Evolutionary conservation across 1,140 invertebrate species (phyloP).

Genomic region (Drosophila quadrilineata): DNA sequence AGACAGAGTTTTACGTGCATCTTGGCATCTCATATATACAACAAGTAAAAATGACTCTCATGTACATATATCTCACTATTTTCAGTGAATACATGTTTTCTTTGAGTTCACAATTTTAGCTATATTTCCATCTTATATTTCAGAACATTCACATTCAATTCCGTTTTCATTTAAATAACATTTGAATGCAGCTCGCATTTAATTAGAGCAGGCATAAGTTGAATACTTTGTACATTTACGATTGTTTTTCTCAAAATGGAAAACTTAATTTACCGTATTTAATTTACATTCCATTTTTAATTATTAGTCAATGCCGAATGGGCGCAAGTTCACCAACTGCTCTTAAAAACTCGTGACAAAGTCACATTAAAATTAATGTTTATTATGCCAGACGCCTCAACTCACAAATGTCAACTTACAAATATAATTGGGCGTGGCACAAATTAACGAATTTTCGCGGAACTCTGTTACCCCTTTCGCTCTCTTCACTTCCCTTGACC

Average conservation of each 20-base stretch:
- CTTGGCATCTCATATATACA: no score
- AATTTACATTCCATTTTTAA: conserved; percentile 26
- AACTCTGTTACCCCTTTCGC: no score
- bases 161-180: conserved; percentile 1
- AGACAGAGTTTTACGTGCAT: conserved; percentile 8
- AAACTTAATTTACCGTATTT: conserved; percentile 38
- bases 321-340: not conserved
- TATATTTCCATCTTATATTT: no score
- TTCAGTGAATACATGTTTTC: no score
- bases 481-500: no score
- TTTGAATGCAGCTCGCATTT: conserved; percentile 19
- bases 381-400: conserved; percentile 20
- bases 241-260: conserved; percentile 24
- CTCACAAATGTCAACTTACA: conserved; percentile 7
- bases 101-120: no score
- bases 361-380: conserved; percentile 34
- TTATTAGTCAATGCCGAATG: conserved; percentile 23
- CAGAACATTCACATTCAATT: no score
- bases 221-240: conserved; percentile 38
- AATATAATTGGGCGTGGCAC: no score
- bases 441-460: no score
- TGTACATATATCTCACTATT: no score
- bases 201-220: conserved; percentile 32
- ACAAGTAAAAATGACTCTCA: no score
- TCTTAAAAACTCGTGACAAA: conserved; percentile 13